phyloP scores from a whole-genome alignment of 1,140 invertebrate genomes.

The Hyphantria cunea region DNA sequence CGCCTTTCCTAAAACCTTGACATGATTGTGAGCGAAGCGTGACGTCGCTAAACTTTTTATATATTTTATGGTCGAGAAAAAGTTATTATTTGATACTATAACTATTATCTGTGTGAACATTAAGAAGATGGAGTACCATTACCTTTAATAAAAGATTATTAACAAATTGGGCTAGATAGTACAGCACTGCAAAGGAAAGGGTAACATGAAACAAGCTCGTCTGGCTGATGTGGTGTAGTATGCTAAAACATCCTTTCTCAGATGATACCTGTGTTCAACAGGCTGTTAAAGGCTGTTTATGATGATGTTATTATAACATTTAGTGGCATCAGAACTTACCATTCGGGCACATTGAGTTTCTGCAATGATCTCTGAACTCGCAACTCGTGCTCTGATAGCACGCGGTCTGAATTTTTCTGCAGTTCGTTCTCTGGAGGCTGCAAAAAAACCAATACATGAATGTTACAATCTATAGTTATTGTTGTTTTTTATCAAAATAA shows the following conservation, averaged over 20 bases:
- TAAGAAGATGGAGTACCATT: too few species aligned
- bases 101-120: too few species aligned
- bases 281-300: too few species aligned
- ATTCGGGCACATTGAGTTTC: slow-evolving; percentile 96
- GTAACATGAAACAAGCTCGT: too few species aligned
- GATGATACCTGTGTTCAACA: too few species aligned
- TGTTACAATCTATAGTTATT: not conserved
- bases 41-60: slow-evolving; percentile 13
- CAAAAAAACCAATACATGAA: slow-evolving; percentile 52
- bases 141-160: too few species aligned
- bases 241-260: too few species aligned
- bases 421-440: slow-evolving; percentile 96
- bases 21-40: slow-evolving; percentile 26
- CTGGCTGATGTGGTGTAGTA: too few species aligned
- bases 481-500: not conserved
- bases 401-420: slow-evolving; percentile 90
- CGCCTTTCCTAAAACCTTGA: slow-evolving; percentile 35
- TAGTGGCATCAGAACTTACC: slow-evolving; percentile 79
- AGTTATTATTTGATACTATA: too few species aligned
- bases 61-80: not conserved
- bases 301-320: not conserved
- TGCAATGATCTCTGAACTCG: slow-evolving; percentile 95
- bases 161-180: too few species aligned
- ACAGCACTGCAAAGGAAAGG: too few species aligned
- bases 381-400: slow-evolving; percentile 95